These are phyloP conservation scores for Drosophila albomicans DNA, from an alignment of 1,140 invertebrate genomes.

Conservation along the genomic window DNA sequence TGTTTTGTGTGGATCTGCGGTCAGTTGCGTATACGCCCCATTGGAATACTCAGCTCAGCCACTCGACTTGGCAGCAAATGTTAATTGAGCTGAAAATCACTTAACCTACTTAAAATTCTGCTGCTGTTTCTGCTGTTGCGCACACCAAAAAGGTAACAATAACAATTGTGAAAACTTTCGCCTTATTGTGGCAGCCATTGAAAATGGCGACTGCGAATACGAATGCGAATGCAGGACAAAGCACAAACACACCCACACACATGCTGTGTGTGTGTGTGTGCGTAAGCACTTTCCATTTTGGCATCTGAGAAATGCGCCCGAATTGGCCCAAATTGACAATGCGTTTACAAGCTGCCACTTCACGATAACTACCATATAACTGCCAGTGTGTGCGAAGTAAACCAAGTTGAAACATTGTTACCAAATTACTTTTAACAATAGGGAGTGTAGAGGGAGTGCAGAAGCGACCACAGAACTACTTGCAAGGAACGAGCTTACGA, in stretches of 20 bases:
- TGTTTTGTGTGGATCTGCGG: conserved; percentile 62
- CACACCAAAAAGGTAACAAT: conserved; percentile 23
- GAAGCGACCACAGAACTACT: too few species aligned
- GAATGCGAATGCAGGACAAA: conserved; percentile 6
- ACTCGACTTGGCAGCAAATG: conserved; percentile 42
- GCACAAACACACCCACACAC: not conserved
- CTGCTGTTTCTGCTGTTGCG: conserved; percentile 10
- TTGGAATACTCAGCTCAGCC: conserved; percentile 37
- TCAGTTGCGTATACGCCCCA: conserved; percentile 62
- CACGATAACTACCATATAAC: not conserved
- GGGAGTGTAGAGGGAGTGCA: not conserved
- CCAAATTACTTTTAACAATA: not conserved
- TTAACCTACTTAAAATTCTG: conserved; percentile 62
- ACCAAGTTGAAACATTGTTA: not conserved
- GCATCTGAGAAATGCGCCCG: not conserved
- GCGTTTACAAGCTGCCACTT: conserved; percentile 15
- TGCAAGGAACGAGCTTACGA: too few species aligned
- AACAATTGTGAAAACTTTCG: conserved; percentile 17
- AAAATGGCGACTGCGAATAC: not conserved
- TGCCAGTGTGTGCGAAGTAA: not conserved
- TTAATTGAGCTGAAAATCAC: conserved; percentile 81
- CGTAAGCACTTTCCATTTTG: conserved; percentile 12
- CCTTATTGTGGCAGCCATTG: conserved; percentile 8
- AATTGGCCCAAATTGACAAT: conserved; percentile 16
- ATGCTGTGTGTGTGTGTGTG: not conserved